A percentile compares a stretch with the other conserved stretches of the same genome.
These are phyloP conservation scores for Melitaea athalia DNA, from an alignment of 2,888 invertebrate genomes.

Conservation along the genomic window DNA sequence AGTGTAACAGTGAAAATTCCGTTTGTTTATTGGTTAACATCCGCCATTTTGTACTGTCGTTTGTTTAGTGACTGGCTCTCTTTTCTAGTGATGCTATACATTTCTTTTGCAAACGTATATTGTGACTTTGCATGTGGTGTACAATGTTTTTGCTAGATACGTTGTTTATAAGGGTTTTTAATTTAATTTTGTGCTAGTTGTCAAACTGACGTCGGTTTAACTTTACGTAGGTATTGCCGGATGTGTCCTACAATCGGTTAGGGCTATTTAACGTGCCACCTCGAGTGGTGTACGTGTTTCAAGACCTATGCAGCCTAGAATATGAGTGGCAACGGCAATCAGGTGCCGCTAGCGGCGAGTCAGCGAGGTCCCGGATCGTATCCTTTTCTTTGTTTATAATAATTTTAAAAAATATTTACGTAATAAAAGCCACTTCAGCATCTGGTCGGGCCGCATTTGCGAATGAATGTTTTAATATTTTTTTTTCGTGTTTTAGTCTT, in stretches of 20 bases:
- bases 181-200: slow-evolving; percentile 74
- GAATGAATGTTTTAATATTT: slow-evolving; percentile 45
- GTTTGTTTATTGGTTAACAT: slow-evolving; percentile 82
- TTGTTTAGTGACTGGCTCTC: slow-evolving; percentile 79
- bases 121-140: slow-evolving; percentile 70
- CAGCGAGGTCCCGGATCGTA: slow-evolving; percentile 83
- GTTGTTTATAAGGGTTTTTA: slow-evolving; percentile 64
- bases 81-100: slow-evolving; percentile 73
- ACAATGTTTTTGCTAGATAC: slow-evolving; percentile 78
- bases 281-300: slow-evolving; percentile 83
- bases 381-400: slow-evolving; percentile 72
- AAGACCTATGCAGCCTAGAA: slow-evolving; percentile 83
- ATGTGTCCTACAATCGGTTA: slow-evolving; percentile 82
- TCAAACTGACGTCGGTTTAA: slow-evolving; percentile 74
- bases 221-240: slow-evolving; percentile 78
- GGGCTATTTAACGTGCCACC: slow-evolving; percentile 83
- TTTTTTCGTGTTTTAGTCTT: slow-evolving; percentile 19
- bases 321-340: slow-evolving; percentile 86
- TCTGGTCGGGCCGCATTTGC: slow-evolving; percentile 67
- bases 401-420: slow-evolving; percentile 71
- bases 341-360: slow-evolving; percentile 84
- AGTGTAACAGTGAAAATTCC: slow-evolving; percentile 71
- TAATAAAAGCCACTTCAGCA: slow-evolving; percentile 76
- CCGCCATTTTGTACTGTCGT: slow-evolving; percentile 83
- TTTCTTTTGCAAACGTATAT: slow-evolving; percentile 66